These are phyloP conservation scores for Creontiades dilutus DNA, from an alignment of 2,888 invertebrate genomes.

Conservation along the genomic window DNA sequence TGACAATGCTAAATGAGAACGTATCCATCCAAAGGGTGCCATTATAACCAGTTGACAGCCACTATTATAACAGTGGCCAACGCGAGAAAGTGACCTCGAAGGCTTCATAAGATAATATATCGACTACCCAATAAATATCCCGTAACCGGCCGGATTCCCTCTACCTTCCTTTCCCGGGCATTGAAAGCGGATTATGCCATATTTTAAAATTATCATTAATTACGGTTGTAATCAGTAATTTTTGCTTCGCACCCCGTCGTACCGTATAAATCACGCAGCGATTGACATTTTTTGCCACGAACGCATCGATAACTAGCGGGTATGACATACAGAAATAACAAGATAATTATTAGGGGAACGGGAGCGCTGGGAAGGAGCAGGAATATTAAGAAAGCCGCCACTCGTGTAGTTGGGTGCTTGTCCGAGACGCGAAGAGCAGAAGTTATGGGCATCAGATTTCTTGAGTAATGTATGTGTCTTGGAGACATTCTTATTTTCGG, in stretches of 20 bases:
- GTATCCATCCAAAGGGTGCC: background rate
- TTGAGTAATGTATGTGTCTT: too few species aligned
- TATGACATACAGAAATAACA: constrained; percentile 21
- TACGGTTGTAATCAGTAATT: constrained; percentile 31
- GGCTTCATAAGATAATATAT: constrained; percentile 26
- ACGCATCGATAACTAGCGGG: background rate
- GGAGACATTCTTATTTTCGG: too few species aligned
- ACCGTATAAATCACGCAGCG: background rate
- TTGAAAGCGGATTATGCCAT: constrained; percentile 12
- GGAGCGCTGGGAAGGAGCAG: background rate
- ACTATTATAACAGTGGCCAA: background rate
- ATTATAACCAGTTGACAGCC: constrained; percentile 26
- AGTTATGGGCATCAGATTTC: background rate
- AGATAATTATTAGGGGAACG: constrained; percentile 24
- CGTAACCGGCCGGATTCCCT: constrained; percentile 14
- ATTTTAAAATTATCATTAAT: constrained; percentile 35
- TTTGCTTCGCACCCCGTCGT: constrained; percentile 8
- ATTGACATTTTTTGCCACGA: constrained; percentile 1
- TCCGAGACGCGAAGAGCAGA: background rate
- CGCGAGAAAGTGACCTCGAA: constrained; percentile 40
- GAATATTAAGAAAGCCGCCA: background rate
- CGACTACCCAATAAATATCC: constrained; percentile 1
- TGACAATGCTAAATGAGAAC: constrained; percentile 4
- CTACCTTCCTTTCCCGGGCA: constrained; percentile 22
- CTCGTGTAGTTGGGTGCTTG: constrained; percentile 23